Conservation (phyloP, 2,797 vertebrate species). For the Chloroceryle amazona region DNA sequence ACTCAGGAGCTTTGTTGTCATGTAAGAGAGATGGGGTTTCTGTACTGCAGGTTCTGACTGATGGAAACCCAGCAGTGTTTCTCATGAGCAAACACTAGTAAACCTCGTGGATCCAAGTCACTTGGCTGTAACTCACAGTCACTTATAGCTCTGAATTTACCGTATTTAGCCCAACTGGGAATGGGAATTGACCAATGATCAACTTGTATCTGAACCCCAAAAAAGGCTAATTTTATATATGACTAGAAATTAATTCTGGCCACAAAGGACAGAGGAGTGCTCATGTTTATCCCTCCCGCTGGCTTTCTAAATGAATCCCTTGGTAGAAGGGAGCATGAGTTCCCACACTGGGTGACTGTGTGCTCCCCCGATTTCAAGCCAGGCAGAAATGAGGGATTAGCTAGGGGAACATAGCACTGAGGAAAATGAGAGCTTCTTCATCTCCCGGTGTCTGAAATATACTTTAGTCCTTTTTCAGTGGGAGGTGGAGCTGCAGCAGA, state of each 20-base stretch:
- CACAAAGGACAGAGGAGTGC: neutral
- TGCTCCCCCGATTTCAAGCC: neutral
- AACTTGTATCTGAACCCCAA: neutral
- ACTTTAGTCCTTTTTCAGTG: neutral
- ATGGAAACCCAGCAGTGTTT: neutral
- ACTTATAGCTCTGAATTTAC: neutral
- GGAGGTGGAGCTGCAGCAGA: neutral
- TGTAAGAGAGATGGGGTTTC: neutral
- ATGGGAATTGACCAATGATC: fast-evolving
- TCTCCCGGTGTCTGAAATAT: neutral
- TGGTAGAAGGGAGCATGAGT: neutral
- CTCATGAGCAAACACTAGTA: neutral
- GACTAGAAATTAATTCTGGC: neutral
- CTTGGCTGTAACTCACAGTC: neutral
- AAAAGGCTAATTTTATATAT: neutral
- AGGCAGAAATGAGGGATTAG: neutral
- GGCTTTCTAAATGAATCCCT: neutral
- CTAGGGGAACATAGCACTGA: neutral
- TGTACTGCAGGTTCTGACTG: neutral
- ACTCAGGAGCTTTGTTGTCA: neutral
- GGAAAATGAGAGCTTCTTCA: neutral
- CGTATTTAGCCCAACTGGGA: neutral
- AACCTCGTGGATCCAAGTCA: too few species aligned
- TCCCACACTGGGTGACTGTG: neutral
- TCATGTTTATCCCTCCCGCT: neutral